Evolutionary conservation across 2,113 vertebrate genomes (phyloP).

Genomic region (Nothoprocta perdicaria): DNA sequence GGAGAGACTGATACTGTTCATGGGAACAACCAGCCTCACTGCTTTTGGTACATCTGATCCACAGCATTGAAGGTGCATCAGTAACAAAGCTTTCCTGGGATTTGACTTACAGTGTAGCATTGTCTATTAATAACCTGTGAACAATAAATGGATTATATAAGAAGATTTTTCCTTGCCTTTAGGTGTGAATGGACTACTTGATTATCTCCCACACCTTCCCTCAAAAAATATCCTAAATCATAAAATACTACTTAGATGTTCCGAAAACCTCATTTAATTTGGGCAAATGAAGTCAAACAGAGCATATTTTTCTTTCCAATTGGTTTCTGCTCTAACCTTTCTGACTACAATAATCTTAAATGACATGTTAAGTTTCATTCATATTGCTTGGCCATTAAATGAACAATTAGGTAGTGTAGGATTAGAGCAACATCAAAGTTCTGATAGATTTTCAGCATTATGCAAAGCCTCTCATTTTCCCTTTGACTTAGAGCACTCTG

Average conservation of each 20-base stretch:
- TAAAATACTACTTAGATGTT: background rate
- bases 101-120: background rate
- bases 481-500: constrained; percentile 40
- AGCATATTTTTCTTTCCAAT: background rate
- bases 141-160: background rate
- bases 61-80: background rate
- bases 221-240: background rate
- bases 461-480: constrained; percentile 53
- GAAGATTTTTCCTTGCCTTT: background rate
- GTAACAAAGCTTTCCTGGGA: background rate
- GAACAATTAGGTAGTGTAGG: background rate
- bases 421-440: constrained; percentile 32
- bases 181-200: background rate
- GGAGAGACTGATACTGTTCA: accelerated
- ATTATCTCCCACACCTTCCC: background rate
- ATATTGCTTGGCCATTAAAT: background rate
- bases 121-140: background rate
- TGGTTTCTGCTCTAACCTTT: background rate
- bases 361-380: background rate
- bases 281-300: background rate
- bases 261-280: background rate
- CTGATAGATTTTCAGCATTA: constrained; percentile 27
- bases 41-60: background rate
- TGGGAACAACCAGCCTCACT: background rate
- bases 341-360: constrained; percentile 6